phyloP scores from a whole-genome alignment of 92 coral and sea anemone genomes.

The Siderastrea siderea region DNA sequence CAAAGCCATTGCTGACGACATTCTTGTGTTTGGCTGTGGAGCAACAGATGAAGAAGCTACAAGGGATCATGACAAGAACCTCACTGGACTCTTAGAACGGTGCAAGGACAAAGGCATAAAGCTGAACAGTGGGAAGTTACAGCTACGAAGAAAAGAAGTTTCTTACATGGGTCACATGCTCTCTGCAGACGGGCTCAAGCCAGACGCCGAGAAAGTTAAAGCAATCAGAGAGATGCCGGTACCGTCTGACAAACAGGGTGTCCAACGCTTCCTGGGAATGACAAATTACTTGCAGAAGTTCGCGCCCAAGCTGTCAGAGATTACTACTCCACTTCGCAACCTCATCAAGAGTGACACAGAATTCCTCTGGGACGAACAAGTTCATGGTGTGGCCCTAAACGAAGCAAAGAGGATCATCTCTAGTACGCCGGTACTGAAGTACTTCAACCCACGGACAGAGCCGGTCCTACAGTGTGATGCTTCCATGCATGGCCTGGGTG shows the following conservation, averaged over 20 bases:
- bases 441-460: conserved; percentile 59
- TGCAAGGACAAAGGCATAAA: conserved; percentile 31
- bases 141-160: conserved; percentile 50
- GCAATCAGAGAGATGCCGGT: neutral
- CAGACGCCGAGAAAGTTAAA: conserved; percentile 51
- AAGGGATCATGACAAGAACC: conserved; percentile 61
- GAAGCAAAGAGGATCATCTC: too few relatives aligned
- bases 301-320: too few relatives aligned
- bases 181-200: conserved; percentile 43
- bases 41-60: conserved; percentile 50
- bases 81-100: conserved; percentile 31
- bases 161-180: conserved; percentile 61
- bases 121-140: conserved; percentile 61
- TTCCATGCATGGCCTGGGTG: conserved; percentile 65
- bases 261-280: neutral
- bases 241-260: too few relatives aligned
- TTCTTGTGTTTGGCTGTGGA: conserved; percentile 74
- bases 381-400: too few relatives aligned
- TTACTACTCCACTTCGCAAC: neutral
- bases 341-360: too few relatives aligned
- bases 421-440: conserved; percentile 70
- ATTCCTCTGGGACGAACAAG: too few relatives aligned
- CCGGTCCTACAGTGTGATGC: conserved; percentile 74
- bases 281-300: too few relatives aligned
- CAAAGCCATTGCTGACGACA: conserved; percentile 79